Evolutionary conservation across 37 sponge, comb jelly and placozoan genomes (phyloP), one percentile per base, ranked within the genome.

Genomic region (Petrosia ficiformis): DNA sequence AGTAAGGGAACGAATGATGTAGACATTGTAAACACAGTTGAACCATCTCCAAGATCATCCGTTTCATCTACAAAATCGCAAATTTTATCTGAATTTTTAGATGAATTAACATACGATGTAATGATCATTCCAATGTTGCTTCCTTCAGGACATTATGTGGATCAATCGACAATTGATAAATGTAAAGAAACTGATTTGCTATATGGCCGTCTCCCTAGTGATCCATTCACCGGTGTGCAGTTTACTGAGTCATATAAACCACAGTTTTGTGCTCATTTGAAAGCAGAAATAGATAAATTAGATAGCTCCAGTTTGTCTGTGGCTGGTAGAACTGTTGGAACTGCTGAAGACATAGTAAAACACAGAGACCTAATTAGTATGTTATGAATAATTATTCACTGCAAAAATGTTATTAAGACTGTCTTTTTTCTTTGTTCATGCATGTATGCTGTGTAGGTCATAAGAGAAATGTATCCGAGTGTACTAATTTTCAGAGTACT

Each of bases 71-170:
- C n/a, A n/a, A n/a, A n/a, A n/a, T n/a, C n/a, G n/a, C n/a, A n/a
- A n/a, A n/a, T n/a, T n/a, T n/a, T n/a, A n/a, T n/a, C n/a, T n/a
- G n/a, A n/a, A 42, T 82, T 82, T 32, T 42, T 89, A 42, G 94
- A 93, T 65, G 75, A 72, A 32, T 60, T 93, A 1, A 93, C 94
- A 1, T 78, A 39, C 48, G 92, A 93, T 29, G 41, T 89, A 43
- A 93, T 93, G 94, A 26, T 6, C 0, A 5, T 84, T 2, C 94
- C 94, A 24, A 78, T 93, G 77, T 52, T 89, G 39, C 83, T 93
- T 21, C 94, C 94, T 1, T 89, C 90, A 44, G 94, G 94, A 1
- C 87, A 93, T 65, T 71, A 52, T 70, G 94, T 93, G 37, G 94
- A 93, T 56, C 82, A 52, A 40, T 77, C 66, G 32, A 93, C 90